Conservation (phyloP, 2,797 vertebrate genomes). For the Aldrovandia affinis region DNA sequence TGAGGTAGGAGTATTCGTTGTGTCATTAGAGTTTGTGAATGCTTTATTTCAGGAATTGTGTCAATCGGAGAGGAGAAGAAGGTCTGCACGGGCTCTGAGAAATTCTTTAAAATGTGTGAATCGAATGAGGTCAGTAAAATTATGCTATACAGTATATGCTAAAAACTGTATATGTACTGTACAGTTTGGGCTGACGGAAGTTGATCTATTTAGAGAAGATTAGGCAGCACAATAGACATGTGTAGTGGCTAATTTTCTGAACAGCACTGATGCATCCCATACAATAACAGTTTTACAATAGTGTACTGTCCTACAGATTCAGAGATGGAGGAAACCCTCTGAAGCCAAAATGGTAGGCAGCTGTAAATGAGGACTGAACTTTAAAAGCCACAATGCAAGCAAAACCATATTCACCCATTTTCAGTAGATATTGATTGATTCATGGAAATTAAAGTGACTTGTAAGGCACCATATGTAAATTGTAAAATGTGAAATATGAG, state of each 20-base stretch:
- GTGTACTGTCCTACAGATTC: not conserved
- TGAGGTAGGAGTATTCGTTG: not conserved
- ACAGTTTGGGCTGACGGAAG: no score
- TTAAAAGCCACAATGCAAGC: not conserved
- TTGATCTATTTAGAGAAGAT: no score
- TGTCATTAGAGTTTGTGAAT: not conserved
- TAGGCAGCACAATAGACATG: no score
- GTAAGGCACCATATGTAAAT: not conserved
- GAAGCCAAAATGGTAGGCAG: not conserved
- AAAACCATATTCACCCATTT: not conserved
- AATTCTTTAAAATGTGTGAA: constrained; percentile 93
- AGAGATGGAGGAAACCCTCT: not conserved
- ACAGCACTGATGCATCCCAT: not conserved
- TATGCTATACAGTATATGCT: not conserved
- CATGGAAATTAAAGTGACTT: not conserved
- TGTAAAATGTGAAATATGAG: not conserved
- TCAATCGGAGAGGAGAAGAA: constrained; percentile 89
- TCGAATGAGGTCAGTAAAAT: constrained; percentile 85
- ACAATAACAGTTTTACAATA: not conserved
- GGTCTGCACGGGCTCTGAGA: constrained; percentile 88
- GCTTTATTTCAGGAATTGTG: constrained; percentile 83
- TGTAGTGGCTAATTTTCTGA: not conserved
- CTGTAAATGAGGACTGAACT: not conserved
- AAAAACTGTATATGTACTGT: not conserved
- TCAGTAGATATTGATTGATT: not conserved